phyloP scores from a whole-genome alignment of 2,113 vertebrate species.

The Carettochelys insculpta region DNA sequence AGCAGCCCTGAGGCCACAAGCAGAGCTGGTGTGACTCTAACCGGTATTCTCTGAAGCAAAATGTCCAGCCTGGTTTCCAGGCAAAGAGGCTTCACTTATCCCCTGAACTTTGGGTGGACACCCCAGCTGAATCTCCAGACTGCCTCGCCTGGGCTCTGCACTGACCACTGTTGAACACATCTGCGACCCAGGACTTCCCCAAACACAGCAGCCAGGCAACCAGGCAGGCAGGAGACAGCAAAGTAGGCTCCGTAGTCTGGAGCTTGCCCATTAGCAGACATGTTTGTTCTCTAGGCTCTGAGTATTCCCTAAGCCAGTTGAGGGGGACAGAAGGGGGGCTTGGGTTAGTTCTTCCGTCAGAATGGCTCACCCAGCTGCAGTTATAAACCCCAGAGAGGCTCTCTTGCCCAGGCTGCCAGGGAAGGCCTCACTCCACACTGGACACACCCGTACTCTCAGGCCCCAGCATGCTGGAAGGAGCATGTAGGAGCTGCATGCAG shows the following conservation, averaged over 20 bases:
- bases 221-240: background rate
- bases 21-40: rapidly evolving
- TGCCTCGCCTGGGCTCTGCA: rapidly evolving
- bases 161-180: background rate
- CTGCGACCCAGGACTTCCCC: background rate
- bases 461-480: background rate
- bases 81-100: rapidly evolving
- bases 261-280: background rate
- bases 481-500: background rate
- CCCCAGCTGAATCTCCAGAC: background rate
- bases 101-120: rapidly evolving
- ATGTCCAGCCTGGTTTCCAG: rapidly evolving
- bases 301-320: background rate
- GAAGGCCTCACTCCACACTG: background rate
- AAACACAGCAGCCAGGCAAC: rapidly evolving
- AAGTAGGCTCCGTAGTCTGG: background rate
- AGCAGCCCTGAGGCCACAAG: rapidly evolving
- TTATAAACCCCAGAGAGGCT: background rate
- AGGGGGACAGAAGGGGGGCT: background rate
- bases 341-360: background rate
- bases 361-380: background rate
- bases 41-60: rapidly evolving
- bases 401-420: background rate
- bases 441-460: background rate
- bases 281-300: background rate